These are phyloP conservation scores for Plutella xylostella DNA, from an alignment of 2,888 invertebrate genomes.

Conservation along the genomic window DNA sequence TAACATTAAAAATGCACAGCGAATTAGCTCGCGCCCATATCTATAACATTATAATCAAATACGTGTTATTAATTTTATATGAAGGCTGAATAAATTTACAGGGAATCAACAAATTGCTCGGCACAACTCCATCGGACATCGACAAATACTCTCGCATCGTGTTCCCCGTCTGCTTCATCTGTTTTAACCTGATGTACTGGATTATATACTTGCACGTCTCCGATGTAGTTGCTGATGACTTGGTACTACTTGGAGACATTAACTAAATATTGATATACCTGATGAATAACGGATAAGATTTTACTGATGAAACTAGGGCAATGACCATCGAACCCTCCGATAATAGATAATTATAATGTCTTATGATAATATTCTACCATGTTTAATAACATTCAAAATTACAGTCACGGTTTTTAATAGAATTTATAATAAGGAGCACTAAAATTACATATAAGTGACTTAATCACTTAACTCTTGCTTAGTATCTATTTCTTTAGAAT, in stretches of 20 bases:
- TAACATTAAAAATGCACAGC: too few relatives aligned
- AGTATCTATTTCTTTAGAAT: background rate
- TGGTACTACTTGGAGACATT: slow-evolving; percentile 74
- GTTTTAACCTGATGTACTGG: slow-evolving; percentile 99
- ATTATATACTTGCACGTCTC: slow-evolving; percentile 96
- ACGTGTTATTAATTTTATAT: too few relatives aligned
- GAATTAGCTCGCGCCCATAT: too few relatives aligned
- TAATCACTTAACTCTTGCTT: background rate
- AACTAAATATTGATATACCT: slow-evolving; percentile 1
- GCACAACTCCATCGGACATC: slow-evolving; percentile 96
- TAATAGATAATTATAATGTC: background rate
- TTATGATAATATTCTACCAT: slow-evolving; percentile 4
- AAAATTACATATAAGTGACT: background rate
- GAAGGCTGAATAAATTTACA: too few relatives aligned
- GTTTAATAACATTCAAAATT: background rate
- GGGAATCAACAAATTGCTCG: slow-evolving; percentile 92
- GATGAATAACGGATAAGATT: background rate
- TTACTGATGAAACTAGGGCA: background rate
- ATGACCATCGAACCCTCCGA: slow-evolving; percentile 6
- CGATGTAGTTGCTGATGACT: slow-evolving; percentile 94
- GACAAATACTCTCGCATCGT: slow-evolving; percentile 99
- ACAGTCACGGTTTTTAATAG: slow-evolving; percentile 1
- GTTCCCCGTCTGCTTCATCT: slow-evolving; percentile 98
- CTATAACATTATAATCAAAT: too few relatives aligned
- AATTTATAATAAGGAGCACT: slow-evolving; percentile 2